Conservation (phyloP, 2,113 vertebrate genomes). For the Cinclus mexicanus region DNA sequence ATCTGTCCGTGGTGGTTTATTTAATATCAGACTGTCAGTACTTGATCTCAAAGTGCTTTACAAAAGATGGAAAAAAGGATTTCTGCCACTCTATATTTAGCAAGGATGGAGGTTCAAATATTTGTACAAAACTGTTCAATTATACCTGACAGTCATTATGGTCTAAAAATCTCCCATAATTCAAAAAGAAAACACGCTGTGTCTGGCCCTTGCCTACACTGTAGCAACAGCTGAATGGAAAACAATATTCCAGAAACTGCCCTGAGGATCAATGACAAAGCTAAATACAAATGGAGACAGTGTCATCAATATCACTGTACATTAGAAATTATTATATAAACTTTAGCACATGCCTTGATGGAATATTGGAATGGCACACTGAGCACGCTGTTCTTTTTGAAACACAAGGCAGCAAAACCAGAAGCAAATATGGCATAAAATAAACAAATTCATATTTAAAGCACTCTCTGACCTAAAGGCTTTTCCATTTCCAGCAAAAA, state of each 20-base stretch:
- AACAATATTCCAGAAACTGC: background rate
- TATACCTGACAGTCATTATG: background rate
- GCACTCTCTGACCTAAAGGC: background rate
- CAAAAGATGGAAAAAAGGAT: background rate
- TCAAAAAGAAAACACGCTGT: background rate
- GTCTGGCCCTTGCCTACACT: accelerated
- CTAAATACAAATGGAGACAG: background rate
- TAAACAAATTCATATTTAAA: background rate
- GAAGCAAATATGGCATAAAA: background rate
- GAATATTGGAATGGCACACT: background rate
- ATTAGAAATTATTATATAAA: background rate
- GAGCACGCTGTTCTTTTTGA: background rate
- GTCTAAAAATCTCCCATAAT: background rate
- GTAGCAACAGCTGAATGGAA: background rate
- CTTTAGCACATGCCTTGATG: background rate
- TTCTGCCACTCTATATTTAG: background rate
- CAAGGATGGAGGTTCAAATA: background rate
- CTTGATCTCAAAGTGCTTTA: conserved; percentile 66
- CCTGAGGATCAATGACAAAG: background rate
- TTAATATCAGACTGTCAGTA: background rate
- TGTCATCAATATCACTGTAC: background rate
- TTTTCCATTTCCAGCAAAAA: background rate
- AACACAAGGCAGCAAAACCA: background rate
- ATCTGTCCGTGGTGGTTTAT: background rate
- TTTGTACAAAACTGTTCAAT: background rate